phyloP scores from a whole-genome alignment of 2,797 vertebrate genomes.

The Mus minutoides region DNA sequence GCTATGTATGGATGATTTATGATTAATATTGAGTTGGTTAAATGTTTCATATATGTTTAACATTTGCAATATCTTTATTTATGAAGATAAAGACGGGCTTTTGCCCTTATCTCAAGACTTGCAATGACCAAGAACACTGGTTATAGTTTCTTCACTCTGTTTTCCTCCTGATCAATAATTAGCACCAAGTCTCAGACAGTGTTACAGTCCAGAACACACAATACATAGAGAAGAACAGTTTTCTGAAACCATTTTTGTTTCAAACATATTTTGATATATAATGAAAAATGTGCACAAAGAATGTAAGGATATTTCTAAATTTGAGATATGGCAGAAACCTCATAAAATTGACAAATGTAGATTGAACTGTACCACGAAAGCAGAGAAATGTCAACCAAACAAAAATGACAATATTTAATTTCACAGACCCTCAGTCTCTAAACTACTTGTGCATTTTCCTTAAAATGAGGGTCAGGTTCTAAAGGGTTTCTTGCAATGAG shows the following conservation, averaged over 20 bases:
- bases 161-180: not conserved
- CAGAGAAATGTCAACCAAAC: not conserved
- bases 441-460: not conserved
- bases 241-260: not conserved
- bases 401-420: not conserved
- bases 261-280: not conserved
- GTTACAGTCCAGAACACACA: not conserved
- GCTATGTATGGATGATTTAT: not conserved
- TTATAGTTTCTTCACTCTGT: not conserved
- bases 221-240: not conserved
- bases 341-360: not conserved
- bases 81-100: not conserved
- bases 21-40: not conserved
- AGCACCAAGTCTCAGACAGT: not conserved
- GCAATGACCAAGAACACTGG: not conserved
- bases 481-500: not conserved
- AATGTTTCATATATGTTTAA: not conserved
- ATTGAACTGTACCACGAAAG: not conserved
- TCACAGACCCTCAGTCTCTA: not conserved
- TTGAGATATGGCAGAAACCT: not conserved
- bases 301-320: not conserved
- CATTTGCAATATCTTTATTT: not conserved
- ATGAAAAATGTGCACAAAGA: not conserved
- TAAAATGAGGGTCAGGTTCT: not conserved
- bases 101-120: not conserved